phyloP scores from a whole-genome alignment of 2,797 vertebrate species.

The Xenentodon cancila region DNA sequence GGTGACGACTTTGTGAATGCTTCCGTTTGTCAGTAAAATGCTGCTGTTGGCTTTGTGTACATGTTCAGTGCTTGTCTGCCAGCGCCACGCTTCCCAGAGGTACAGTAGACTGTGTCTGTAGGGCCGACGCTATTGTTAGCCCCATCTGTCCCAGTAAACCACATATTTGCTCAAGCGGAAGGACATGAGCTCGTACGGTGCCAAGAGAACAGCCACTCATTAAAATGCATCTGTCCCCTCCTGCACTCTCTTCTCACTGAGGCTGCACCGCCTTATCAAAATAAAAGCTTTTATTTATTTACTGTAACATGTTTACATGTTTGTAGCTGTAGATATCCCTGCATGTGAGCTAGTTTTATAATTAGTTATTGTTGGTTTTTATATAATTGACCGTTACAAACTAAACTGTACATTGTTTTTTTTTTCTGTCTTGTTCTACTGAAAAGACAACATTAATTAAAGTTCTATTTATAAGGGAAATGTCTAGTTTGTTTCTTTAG shows the following conservation, averaged over 20 bases:
- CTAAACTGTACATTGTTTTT: too few relatives aligned
- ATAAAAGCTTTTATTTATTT: slow-evolving; percentile 11
- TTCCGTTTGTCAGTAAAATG: not conserved
- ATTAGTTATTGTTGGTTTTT: too few relatives aligned
- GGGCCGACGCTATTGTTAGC: slow-evolving; percentile 49
- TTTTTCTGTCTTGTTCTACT: too few relatives aligned
- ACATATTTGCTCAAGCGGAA: slow-evolving; percentile 66
- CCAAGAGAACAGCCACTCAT: slow-evolving; percentile 9
- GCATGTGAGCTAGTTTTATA: not conserved
- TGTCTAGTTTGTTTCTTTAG: too few relatives aligned
- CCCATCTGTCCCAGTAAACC: slow-evolving; percentile 63
- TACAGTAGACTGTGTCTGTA: slow-evolving; percentile 24
- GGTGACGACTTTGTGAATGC: slow-evolving; percentile 68
- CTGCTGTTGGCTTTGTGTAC: too few relatives aligned
- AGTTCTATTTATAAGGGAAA: too few relatives aligned
- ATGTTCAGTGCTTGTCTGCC: not conserved
- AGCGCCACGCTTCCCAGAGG: not conserved
- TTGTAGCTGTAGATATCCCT: not conserved
- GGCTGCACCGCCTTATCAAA: slow-evolving; percentile 3
- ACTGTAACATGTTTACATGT: too few relatives aligned
- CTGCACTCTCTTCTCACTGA: slow-evolving; percentile 2
- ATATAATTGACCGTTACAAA: too few relatives aligned
- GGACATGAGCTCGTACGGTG: slow-evolving; percentile 32
- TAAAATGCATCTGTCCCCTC: slow-evolving; percentile 8
- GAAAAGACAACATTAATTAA: too few relatives aligned